Percentiles rank a stretch among this genome's conserved stretches.
Conservation (phyloP, 2,888 invertebrate genomes). For the Pollenia angustigena region DNA sequence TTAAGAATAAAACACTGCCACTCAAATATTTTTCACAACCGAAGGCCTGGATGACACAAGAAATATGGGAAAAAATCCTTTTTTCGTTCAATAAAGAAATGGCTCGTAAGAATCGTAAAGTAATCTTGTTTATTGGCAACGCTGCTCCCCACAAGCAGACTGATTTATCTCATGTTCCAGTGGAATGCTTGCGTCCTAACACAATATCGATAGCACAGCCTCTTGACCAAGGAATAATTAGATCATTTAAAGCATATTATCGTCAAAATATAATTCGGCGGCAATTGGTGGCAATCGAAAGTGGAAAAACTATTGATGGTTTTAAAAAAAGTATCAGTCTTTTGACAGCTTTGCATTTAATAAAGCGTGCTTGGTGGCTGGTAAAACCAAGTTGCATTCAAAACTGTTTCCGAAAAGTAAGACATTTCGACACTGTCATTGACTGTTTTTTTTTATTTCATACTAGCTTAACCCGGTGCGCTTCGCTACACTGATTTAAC, state of each 20-base stretch:
- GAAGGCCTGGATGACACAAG: slow-evolving; percentile 63
- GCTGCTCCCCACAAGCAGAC: slow-evolving; percentile 1
- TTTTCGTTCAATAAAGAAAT: no score
- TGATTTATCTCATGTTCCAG: slow-evolving; percentile 3
- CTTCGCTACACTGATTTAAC: no score
- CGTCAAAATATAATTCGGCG: slow-evolving; percentile 39
- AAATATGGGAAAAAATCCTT: no score
- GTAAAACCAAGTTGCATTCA: slow-evolving; percentile 8
- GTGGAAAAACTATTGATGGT: neutral
- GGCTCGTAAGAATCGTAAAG: slow-evolving; percentile 14
- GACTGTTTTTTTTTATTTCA: neutral
- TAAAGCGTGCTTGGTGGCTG: slow-evolving; percentile 12
- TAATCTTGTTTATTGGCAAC: neutral
- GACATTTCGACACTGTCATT: neutral
- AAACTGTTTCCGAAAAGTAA: slow-evolving; percentile 5
- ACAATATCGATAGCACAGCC: slow-evolving; percentile 19
- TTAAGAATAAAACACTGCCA: slow-evolving; percentile 62
- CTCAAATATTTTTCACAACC: slow-evolving; percentile 58
- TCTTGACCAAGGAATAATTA: slow-evolving; percentile 41
- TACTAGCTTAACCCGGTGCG: no score
- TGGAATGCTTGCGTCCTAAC: slow-evolving; percentile 32
- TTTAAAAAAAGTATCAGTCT: neutral
- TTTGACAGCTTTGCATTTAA: slow-evolving; percentile 8
- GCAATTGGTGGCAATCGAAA: neutral
- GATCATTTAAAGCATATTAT: slow-evolving; percentile 30